A percentile compares a stretch with the other conserved stretches of the same genome.
Evolutionary conservation across 92 coral and sea anemone species (phyloP).

Genomic region (Epizoanthus illoricatus): DNA sequence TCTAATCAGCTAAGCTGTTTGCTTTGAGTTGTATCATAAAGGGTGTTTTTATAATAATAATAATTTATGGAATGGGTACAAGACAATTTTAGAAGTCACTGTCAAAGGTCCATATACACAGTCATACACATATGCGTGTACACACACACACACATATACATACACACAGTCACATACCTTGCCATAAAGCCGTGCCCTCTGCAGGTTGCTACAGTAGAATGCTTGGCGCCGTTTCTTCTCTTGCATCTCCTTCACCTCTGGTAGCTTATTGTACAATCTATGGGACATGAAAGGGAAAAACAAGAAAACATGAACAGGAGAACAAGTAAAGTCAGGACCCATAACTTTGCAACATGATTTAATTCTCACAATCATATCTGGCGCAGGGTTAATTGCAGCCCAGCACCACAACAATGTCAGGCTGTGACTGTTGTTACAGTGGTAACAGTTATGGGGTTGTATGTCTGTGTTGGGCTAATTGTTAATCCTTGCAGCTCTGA

Average conservation of each 20-base stretch:
- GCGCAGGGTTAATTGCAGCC: too few relatives aligned
- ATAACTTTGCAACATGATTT: neutral
- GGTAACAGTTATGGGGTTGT: too few relatives aligned
- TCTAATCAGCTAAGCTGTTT: too few relatives aligned
- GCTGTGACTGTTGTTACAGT: too few relatives aligned
- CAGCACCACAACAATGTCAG: too few relatives aligned
- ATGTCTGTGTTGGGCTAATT: too few relatives aligned
- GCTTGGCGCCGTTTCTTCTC: constrained; percentile 77
- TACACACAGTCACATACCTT: constrained; percentile 55
- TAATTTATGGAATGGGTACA: neutral
- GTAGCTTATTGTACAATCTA: constrained; percentile 91
- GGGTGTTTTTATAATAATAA: too few relatives aligned
- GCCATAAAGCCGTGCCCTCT: constrained; percentile 88
- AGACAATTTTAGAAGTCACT: neutral
- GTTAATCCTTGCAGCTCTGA: too few relatives aligned
- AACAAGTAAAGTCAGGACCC: neutral
- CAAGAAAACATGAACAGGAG: neutral
- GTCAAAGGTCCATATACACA: neutral
- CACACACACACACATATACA: constrained; percentile 34
- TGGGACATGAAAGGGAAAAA: neutral
- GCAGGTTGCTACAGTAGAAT: constrained; percentile 82
- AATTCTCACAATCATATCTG: neutral
- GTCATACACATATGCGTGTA: neutral
- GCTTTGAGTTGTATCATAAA: too few relatives aligned
- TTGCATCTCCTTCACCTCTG: constrained; percentile 89